Evolutionary conservation across 2,888 invertebrate genomes (phyloP).

Genomic region (Rapana venosa): DNA sequence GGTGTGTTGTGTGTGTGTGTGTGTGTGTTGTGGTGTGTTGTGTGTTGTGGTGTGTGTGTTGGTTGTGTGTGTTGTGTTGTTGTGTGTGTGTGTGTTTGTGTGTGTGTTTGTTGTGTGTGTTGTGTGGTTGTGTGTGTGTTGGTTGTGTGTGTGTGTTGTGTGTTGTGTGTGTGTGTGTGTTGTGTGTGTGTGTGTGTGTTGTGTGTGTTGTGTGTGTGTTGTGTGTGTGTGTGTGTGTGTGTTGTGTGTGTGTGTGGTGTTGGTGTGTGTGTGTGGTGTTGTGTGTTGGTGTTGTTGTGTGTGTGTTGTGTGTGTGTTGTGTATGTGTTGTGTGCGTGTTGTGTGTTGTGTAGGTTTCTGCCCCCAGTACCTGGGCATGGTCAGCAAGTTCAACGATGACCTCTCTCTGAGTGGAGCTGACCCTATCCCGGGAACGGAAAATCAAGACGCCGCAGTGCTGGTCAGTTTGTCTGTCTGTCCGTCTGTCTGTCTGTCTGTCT

Average conservation of each 20-base stretch:
- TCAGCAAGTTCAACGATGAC: constrained; percentile 62
- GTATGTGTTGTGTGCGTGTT: constrained; percentile 18
- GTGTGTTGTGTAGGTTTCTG: constrained; percentile 66
- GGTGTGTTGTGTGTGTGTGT: not conserved
- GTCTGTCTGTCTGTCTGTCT: not conserved
- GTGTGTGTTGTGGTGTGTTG: too few species aligned
- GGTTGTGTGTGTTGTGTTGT: not conserved
- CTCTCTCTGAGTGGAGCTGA: constrained; percentile 38
- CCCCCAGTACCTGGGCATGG: constrained; percentile 72
- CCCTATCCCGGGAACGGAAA: constrained; percentile 40
- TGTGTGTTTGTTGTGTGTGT: constrained; percentile 5
- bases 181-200: not conserved
- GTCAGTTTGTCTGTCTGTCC: not conserved
- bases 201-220: not conserved
- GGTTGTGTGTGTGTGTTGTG: not conserved
- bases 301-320: constrained; percentile 16
- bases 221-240: constrained; percentile 18
- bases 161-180: not conserved
- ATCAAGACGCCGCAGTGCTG: not conserved
- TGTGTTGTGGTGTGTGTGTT: constrained; percentile 17
- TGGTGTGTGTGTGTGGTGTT: not conserved
- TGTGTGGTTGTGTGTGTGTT: too few species aligned
- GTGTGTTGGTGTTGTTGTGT: constrained; percentile 6
- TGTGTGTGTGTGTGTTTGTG: not conserved
- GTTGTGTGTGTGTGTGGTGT: too few species aligned